phyloP scores from a whole-genome alignment of 1,140 invertebrate species.

The Yoshiicerus persimilis region DNA sequence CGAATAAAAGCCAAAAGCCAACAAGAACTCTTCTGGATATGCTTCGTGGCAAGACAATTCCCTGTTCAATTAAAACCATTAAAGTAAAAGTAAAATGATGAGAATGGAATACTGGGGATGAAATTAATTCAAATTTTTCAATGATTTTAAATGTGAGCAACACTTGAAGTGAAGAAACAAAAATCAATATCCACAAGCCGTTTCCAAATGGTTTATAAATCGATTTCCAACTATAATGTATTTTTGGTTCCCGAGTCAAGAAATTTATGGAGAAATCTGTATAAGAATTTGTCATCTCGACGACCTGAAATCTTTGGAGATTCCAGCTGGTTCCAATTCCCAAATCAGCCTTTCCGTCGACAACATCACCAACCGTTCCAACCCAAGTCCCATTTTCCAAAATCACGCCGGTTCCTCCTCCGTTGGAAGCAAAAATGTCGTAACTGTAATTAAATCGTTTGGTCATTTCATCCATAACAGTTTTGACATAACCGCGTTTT shows the following conservation, averaged over 20 bases:
- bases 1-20: not conserved
- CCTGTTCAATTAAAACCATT: not conserved
- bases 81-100: not conserved
- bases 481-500: not conserved
- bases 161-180: not conserved
- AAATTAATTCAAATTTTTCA: not conserved
- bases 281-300: not conserved
- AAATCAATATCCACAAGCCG: not conserved
- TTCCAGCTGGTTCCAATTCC: not conserved
- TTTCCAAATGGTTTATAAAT: not conserved
- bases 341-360: not conserved
- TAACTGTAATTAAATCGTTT: not conserved
- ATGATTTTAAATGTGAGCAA: not conserved
- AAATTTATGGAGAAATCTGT: not conserved
- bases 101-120: not conserved
- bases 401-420: not conserved
- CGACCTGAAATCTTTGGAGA: not conserved
- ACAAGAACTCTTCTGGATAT: not conserved
- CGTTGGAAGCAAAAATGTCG: not conserved
- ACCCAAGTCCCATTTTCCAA: not conserved
- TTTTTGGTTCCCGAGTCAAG: not conserved
- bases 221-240: not conserved
- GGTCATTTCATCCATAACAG: not conserved
- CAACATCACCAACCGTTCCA: not conserved
- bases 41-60: not conserved